Evolutionary conservation across 2,888 invertebrate genomes (phyloP), one percentile per base, ranked within the genome.

Genomic region (Penaeus monodon): DNA sequence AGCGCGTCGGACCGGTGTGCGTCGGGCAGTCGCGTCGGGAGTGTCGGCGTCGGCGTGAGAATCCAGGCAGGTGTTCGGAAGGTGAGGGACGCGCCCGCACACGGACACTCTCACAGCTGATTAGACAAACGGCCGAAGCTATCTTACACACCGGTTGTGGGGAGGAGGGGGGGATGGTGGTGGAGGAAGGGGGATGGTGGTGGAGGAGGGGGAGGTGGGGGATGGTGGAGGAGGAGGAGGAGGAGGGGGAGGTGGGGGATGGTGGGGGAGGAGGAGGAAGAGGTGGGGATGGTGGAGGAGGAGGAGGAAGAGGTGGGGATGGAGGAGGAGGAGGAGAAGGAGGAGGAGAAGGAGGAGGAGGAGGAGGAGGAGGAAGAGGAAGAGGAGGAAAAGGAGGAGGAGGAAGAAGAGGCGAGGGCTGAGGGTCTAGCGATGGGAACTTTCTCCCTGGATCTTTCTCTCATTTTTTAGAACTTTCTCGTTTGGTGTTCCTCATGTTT

Each of bases 401-500:
- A 14, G 22, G 22, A 38, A 22, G 27, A 49, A 44, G 49, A 27
- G 27, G 49, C 0, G 49, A 63, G 78, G 63, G 17, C 33, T 63
- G 33, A 29, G 33, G 17, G 66, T 22, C 20, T 33, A 8, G 49
- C 38, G 49, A 10, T 44, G 0, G 49, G 27, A 44, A 22, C 24
- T 49, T 44, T 70, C n/a, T 70, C 70, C 82, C 73, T 74, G 10
- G 6, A 44, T 83, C 76, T 80, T 44, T 80, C 80, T 80, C 65
- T 65, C 33, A 38, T 38, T 38, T 38, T 33, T 3, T 3, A 33
- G 33, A 33, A 33, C 33, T 33, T 33, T 33, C 1, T 33, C 3
- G 33, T 33, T 33, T 33, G 33, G 33, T 33, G 33, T 33, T 33
- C 33, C 33, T 33, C 3, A 33, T n/a, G n/a, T n/a, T n/a, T n/a